Base-by-base conservation (phyloP, 2,888 invertebrate species). In the Tethea ocularis region DNA sequence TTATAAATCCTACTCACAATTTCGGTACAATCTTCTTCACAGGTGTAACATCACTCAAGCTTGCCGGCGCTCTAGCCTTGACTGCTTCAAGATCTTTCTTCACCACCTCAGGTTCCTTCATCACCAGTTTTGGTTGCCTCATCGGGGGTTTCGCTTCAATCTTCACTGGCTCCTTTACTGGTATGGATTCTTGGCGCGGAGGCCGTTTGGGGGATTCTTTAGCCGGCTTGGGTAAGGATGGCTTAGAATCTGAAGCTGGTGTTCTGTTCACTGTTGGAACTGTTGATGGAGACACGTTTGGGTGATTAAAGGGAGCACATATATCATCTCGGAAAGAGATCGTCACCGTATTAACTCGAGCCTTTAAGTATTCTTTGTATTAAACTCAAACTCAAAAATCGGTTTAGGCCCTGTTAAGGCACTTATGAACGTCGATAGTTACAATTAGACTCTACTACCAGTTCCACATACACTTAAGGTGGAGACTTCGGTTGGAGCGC, bases 1-100 rank as follows among this genome's bases (percentile, higher is more conserved):
- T n/a, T n/a, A n/a, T n/a, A n/a, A n/a, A n/a, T n/a, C n/a, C 3
- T 46, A 81, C 84, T 80, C 56, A 87, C 87, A 72, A 78, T 56
- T 80, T 80, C 4, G 88, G 87, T 41, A 77, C 72, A 20, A 46
- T 17, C 46, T 46, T 46, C 20, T 46, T 46, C 7, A n/a, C 46
- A 10, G 46, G 46, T 2, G 46, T 46, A 0, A 46, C 46, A 20
- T 46, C 46, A 3, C 2, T 46, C 20, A 20, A 17, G 2, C 7
- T 46, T 10, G 46, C 46, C 46, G 46, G 46, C 17, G 8, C 17
- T 46, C n/a, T 46, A 0, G 10, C 7, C 33, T 33, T 33, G 7
- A 33, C 1, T n/a, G n/a, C n/a, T 7, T 29, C 29, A 29, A 10
- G 29, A 10, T 29, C 29, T 8, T 29, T 17, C 17, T 17, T 41